These are phyloP conservation scores for Moxostoma hubbsi DNA, from an alignment of 2,797 vertebrate genomes.

Conservation along the genomic window DNA sequence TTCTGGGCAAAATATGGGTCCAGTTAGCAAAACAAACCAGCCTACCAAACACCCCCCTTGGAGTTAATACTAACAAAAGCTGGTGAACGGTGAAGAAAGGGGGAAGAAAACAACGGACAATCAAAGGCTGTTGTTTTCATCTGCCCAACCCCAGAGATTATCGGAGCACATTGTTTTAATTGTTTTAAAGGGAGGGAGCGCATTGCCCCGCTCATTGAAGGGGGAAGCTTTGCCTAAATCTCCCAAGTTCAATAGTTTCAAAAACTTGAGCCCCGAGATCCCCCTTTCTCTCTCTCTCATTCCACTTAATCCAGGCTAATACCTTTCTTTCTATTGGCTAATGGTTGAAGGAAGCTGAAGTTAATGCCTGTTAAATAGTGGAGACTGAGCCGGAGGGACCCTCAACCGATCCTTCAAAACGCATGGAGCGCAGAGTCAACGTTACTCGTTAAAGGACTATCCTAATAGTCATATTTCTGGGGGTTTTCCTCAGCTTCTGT, in stretches of 20 bases:
- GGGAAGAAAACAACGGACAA: conserved; percentile 72
- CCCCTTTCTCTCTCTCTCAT: conserved; percentile 77
- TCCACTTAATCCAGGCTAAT: conserved; percentile 83
- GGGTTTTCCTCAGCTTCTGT: neutral
- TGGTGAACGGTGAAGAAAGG: conserved; percentile 67
- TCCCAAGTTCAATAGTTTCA: conserved; percentile 87
- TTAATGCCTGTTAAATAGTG: conserved; percentile 84
- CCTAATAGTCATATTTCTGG: neutral
- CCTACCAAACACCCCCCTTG: conserved; percentile 57
- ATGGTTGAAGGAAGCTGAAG: conserved; percentile 79
- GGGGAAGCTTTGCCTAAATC: conserved; percentile 79
- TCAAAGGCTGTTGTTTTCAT: conserved; percentile 83
- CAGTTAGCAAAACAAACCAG: conserved; percentile 81
- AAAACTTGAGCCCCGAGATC: conserved; percentile 73
- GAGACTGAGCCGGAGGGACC: conserved; percentile 72
- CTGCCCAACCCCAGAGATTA: conserved; percentile 81
- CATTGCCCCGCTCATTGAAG: conserved; percentile 72
- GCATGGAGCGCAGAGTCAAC: conserved; percentile 50
- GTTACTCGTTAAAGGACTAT: conserved; percentile 7
- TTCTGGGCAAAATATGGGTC: conserved; percentile 75
- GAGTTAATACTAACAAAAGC: conserved; percentile 64
- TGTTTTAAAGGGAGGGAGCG: conserved; percentile 81
- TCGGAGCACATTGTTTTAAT: conserved; percentile 83
- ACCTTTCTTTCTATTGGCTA: conserved; percentile 85
- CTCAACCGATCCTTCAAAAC: conserved; percentile 64